Conservation (phyloP, 2,888 invertebrate species). For the Drosophila formosana region DNA sequence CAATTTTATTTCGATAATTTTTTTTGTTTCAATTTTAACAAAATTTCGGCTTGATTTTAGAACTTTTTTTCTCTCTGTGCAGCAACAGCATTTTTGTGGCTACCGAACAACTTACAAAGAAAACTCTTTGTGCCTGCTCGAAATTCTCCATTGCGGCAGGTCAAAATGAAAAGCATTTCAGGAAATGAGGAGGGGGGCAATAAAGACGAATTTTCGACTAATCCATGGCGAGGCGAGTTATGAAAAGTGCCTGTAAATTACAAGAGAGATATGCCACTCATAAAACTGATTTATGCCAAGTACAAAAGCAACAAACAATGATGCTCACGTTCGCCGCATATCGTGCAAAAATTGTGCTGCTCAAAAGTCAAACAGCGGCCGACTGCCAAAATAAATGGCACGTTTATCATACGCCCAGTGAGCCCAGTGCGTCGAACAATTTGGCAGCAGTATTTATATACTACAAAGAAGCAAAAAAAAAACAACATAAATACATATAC, state of each 20-base stretch:
- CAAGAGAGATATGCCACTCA: constrained; percentile 56
- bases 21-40: too few relatives aligned
- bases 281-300: constrained; percentile 58
- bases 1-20: too few relatives aligned
- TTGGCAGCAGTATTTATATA: constrained; percentile 78
- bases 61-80: too few relatives aligned
- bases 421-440: constrained; percentile 71
- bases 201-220: constrained; percentile 32
- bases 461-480: constrained; percentile 37
- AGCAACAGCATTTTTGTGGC: constrained; percentile 26
- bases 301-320: constrained; percentile 35
- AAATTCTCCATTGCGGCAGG: constrained; percentile 70
- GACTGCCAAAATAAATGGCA: constrained; percentile 75
- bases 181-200: background rate
- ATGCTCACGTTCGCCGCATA: constrained; percentile 50
- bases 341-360: constrained; percentile 52
- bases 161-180: constrained; percentile 52
- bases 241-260: constrained; percentile 61
- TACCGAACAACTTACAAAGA: constrained; percentile 19
- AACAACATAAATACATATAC: background rate
- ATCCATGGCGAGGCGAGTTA: constrained; percentile 24
- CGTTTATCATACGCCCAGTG: constrained; percentile 79
- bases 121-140: constrained; percentile 31
- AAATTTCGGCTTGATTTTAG: too few relatives aligned
- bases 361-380: constrained; percentile 56